Percentiles rank a stretch among this genome's conserved stretches.
Evolutionary conservation across 1,140 invertebrate genomes (phyloP).

Genomic region (Thaumetopoea pityocampa): DNA sequence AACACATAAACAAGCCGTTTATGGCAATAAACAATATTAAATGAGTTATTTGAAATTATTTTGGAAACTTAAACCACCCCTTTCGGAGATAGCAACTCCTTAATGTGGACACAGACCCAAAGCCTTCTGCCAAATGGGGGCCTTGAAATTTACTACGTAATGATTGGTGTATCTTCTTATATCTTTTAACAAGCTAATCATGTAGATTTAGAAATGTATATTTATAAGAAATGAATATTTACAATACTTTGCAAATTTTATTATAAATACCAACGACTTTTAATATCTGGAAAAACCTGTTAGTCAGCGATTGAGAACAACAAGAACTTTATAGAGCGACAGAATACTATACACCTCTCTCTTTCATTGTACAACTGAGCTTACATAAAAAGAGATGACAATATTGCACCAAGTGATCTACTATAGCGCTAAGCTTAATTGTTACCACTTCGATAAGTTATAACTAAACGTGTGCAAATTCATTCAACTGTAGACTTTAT

Average conservation of each 20-base stretch:
- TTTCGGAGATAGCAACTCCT: too few relatives aligned
- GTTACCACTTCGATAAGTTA: conserved; percentile 21
- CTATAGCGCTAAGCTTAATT: conserved; percentile 36
- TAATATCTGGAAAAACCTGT: conserved; percentile 56
- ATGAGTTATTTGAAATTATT: too few relatives aligned
- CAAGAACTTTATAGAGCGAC: conserved; percentile 26
- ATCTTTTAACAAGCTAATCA: too few relatives aligned
- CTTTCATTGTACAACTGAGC: conserved; percentile 18
- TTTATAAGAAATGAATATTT: too few relatives aligned
- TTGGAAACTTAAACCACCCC: too few relatives aligned
- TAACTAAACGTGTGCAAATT: conserved; percentile 16
- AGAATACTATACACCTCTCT: conserved; percentile 39
- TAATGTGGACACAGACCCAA: too few relatives aligned
- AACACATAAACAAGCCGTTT: too few relatives aligned
- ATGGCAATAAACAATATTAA: too few relatives aligned
- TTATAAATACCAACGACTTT: conserved; percentile 33
- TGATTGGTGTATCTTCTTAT: too few relatives aligned
- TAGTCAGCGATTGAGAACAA: conserved; percentile 59
- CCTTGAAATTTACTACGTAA: too few relatives aligned
- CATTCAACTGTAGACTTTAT: conserved; percentile 30
- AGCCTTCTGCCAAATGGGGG: too few relatives aligned
- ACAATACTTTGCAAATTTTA: neutral
- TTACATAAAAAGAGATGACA: conserved; percentile 29
- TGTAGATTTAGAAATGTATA: too few relatives aligned
- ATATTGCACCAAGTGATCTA: conserved; percentile 35